Conservation (phyloP, 2,113 vertebrate genomes). For the Taurulus bubalis region DNA sequence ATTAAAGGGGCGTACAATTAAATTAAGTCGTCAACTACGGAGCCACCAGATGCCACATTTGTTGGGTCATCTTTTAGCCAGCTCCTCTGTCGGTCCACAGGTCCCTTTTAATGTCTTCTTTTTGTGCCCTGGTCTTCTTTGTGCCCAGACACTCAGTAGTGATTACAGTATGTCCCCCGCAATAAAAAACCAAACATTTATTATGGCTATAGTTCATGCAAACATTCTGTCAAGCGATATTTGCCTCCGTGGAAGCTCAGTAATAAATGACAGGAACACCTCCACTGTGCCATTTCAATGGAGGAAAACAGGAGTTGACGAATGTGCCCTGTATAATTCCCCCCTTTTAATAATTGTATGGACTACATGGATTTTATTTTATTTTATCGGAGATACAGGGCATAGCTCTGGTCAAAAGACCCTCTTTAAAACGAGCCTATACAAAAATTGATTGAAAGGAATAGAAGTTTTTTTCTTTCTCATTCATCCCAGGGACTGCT, state of each 20-base stretch:
- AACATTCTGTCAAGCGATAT: constrained; percentile 35
- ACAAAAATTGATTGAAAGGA: constrained; percentile 61
- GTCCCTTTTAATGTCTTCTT: not conserved
- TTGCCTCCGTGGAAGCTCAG: constrained; percentile 25
- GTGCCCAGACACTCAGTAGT: constrained; percentile 6
- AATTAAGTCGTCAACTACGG: constrained; percentile 4
- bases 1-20: not conserved
- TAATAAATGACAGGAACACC: constrained; percentile 23
- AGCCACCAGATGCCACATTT: constrained; percentile 11
- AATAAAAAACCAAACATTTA: constrained; percentile 5
- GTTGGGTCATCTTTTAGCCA: constrained; percentile 3
- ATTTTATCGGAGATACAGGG: constrained; percentile 48
- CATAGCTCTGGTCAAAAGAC: constrained; percentile 59
- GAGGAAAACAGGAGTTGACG: constrained; percentile 52
- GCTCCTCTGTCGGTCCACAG: not conserved
- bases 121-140: constrained; percentile 13
- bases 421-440: constrained; percentile 41
- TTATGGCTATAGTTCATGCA: constrained; percentile 24
- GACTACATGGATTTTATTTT: constrained; percentile 61
- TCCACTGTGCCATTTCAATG: constrained; percentile 27
- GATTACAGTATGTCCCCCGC: not conserved
- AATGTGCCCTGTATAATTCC: constrained; percentile 46
- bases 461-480: not conserved
- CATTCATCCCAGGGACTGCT: constrained; percentile 38
- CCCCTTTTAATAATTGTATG: constrained; percentile 48